A percentile compares a stretch with the other conserved stretches of the same genome.
phyloP scores from a whole-genome alignment of 2,888 invertebrate genomes.

The Strigamia transsilvanica region DNA sequence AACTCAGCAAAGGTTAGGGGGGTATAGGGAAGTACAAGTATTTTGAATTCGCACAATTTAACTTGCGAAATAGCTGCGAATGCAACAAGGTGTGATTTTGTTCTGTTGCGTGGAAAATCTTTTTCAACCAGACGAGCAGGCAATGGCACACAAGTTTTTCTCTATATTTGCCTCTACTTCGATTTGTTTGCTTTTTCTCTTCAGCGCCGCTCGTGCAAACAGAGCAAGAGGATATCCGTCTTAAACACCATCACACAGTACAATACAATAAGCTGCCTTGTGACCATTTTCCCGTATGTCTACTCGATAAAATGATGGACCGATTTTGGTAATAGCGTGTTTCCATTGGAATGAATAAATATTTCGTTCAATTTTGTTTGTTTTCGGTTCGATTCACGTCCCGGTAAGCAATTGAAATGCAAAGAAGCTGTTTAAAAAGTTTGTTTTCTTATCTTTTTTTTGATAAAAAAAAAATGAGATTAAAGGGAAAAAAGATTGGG shows the following conservation, averaged over 20 bases:
- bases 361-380: conserved; percentile 28
- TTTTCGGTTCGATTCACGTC: conserved; percentile 32
- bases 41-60: conserved; percentile 21
- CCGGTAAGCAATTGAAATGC: conserved; percentile 26
- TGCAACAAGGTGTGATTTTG: conserved; percentile 6
- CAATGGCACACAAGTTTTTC: conserved; percentile 12
- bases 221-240: conserved; percentile 28
- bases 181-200: conserved; percentile 18
- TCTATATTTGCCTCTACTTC: conserved; percentile 16
- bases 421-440: conserved; percentile 29
- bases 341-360: conserved; percentile 33
- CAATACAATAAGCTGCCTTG: conserved; percentile 8
- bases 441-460: conserved; percentile 15
- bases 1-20: not conserved
- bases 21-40: not conserved
- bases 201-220: conserved; percentile 8
- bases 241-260: conserved; percentile 31
- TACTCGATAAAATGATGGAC: conserved; percentile 1
- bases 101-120: conserved; percentile 10
- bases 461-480: conserved; percentile 18
- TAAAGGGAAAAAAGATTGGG: conserved; percentile 2
- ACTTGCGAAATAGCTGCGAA: not conserved
- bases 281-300: not conserved
- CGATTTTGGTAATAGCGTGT: conserved; percentile 35
- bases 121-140: conserved; percentile 17